These are phyloP conservation scores for Palloptera scutellata DNA, from an alignment of 2,888 invertebrate species.

Conservation along the genomic window DNA sequence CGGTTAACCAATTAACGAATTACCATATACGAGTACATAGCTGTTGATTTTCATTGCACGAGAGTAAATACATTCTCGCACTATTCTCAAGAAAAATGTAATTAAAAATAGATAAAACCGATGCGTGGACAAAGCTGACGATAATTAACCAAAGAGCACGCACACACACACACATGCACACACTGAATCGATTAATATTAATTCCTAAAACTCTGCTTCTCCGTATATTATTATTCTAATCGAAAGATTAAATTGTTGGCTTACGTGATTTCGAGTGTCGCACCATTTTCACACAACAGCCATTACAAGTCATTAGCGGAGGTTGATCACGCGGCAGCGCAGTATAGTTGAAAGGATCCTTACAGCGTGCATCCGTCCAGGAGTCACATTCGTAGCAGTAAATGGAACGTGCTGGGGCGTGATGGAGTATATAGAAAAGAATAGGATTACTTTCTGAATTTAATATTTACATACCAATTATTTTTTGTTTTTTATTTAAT, in stretches of 20 bases:
- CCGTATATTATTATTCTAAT: not conserved
- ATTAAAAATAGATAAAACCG: too few relatives aligned
- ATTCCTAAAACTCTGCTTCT: not conserved
- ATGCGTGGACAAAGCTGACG: too few relatives aligned
- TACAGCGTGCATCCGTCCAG: slow-evolving; percentile 88
- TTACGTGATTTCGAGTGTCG: slow-evolving; percentile 89
- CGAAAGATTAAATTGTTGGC: slow-evolving; percentile 59
- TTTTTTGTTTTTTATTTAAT: not conserved
- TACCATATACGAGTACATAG: too few relatives aligned
- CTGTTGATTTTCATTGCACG: too few relatives aligned
- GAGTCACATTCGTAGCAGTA: slow-evolving; percentile 96
- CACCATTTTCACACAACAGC: slow-evolving; percentile 96
- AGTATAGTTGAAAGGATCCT: slow-evolving; percentile 92
- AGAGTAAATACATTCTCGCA: not conserved
- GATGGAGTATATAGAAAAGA: not conserved
- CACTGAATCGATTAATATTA: not conserved
- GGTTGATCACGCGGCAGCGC: slow-evolving; percentile 88
- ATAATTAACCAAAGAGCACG: too few relatives aligned
- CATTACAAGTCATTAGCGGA: slow-evolving; percentile 86
- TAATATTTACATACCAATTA: not conserved
- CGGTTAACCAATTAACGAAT: too few relatives aligned
- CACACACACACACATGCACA: too few relatives aligned
- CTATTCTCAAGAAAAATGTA: not conserved
- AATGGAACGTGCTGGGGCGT: slow-evolving; percentile 78
- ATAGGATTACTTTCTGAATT: not conserved